phyloP scores from a whole-genome alignment of 1,140 invertebrate species.

The Drosophila melanica region DNA sequence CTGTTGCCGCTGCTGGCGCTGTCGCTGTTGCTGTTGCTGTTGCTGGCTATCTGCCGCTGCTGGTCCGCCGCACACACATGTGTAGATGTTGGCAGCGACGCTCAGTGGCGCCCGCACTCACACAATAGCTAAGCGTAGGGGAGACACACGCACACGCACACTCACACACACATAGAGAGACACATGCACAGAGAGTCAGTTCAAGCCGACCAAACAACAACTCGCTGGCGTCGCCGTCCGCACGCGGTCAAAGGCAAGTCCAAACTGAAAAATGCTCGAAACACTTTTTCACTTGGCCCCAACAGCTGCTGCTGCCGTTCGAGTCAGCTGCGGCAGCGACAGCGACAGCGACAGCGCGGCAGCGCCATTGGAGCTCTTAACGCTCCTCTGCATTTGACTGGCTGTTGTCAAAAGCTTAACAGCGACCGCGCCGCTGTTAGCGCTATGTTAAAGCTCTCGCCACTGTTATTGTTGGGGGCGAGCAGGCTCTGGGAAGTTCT shows the following conservation, averaged over 20 bases:
- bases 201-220: conserved; percentile 43
- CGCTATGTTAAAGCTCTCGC: conserved; percentile 36
- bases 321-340: conserved; percentile 40
- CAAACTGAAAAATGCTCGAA: conserved; percentile 41
- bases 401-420: conserved; percentile 35
- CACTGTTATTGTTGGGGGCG: conserved; percentile 38
- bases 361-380: conserved; percentile 22
- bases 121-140: conserved; percentile 4
- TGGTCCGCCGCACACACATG: conserved; percentile 17
- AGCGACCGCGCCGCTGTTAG: not conserved
- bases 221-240: conserved; percentile 53
- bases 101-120: conserved; percentile 19
- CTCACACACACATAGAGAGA: not conserved
- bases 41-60: not conserved
- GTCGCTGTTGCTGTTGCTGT: conserved; percentile 2
- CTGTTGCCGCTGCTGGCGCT: not conserved
- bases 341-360: conserved; percentile 7
- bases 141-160: conserved; percentile 19
- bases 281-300: conserved; percentile 33
- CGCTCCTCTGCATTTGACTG: conserved; percentile 44
- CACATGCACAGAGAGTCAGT: conserved; percentile 32
- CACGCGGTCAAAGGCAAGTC: conserved; percentile 56
- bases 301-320: conserved; percentile 30
- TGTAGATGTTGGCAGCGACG: conserved; percentile 17
- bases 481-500: conserved; percentile 14